Conservation (phyloP, 1,140 invertebrate genomes). For the Saccostrea cuccullata region DNA sequence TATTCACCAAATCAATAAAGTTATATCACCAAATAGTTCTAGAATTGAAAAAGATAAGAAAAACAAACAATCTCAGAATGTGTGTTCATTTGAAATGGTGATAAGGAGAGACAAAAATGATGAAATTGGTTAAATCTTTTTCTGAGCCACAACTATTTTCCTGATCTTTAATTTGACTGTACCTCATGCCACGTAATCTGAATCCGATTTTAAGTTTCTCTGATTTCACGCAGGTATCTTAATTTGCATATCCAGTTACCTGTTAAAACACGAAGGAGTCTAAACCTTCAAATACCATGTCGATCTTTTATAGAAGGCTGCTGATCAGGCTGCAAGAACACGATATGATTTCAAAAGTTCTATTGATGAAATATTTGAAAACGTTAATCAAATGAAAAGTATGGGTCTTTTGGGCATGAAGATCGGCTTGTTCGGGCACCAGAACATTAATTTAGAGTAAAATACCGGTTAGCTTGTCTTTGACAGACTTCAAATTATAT, state of each 20-base stretch:
- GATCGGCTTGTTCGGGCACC: conserved; percentile 4
- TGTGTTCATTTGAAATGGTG: conserved; percentile 28
- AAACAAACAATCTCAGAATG: conserved; percentile 18
- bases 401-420: neutral
- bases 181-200: conserved; percentile 28
- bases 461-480: conserved; percentile 30
- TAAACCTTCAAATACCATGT: conserved; percentile 21
- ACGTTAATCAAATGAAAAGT: conserved; percentile 36
- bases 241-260: conserved; percentile 37
- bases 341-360: conserved; percentile 28
- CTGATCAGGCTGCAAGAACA: neutral
- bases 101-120: conserved; percentile 32
- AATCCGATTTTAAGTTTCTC: conserved; percentile 25
- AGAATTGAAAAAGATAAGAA: conserved; percentile 32
- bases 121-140: conserved; percentile 36
- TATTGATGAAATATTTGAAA: conserved; percentile 37
- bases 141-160: conserved; percentile 32
- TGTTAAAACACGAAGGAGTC: neutral
- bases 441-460: conserved; percentile 29
- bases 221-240: conserved; percentile 31
- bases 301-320: conserved; percentile 7
- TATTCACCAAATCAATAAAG: conserved; percentile 34
- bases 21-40: conserved; percentile 36
- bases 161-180: conserved; percentile 27
- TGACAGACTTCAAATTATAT: conserved; percentile 38